Conservation (phyloP, 1,140 invertebrate species). For the Patella vulgata region DNA sequence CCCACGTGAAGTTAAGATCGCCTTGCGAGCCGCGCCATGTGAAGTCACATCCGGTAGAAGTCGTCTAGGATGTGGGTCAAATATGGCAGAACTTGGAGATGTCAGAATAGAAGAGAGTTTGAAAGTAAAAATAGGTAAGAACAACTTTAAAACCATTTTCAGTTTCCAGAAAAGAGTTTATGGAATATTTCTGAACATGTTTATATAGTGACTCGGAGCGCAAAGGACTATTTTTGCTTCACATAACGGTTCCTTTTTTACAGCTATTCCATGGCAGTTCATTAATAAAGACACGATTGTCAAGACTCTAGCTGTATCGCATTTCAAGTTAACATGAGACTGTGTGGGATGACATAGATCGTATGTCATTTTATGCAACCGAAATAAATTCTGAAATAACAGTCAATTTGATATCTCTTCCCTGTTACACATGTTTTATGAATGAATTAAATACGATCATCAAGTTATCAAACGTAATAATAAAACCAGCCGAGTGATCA, state of each 20-base stretch:
- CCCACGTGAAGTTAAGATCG: no score
- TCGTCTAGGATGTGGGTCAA: constrained; percentile 16
- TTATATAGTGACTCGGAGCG: background rate
- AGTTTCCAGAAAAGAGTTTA: background rate
- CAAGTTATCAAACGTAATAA: no score
- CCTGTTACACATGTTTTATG: no score
- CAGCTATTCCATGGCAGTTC: background rate
- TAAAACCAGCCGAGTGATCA: no score
- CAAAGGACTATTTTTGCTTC: background rate
- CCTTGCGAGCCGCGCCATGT: background rate
- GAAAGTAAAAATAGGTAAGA: constrained; percentile 44
- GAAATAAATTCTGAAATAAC: no score
- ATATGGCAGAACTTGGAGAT: constrained; percentile 32
- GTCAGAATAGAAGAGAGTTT: constrained; percentile 43
- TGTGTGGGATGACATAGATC: no score
- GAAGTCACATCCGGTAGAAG: constrained; percentile 18
- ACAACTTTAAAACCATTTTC: background rate
- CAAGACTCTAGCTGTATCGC: no score
- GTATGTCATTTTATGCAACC: no score
- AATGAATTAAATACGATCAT: no score
- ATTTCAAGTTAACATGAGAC: no score
- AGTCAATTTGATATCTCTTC: no score
- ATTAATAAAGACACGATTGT: background rate
- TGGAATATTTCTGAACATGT: background rate
- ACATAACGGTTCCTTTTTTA: background rate